Conservation (phyloP, 2,888 invertebrate species). For the Oasisia sp. region DNA sequence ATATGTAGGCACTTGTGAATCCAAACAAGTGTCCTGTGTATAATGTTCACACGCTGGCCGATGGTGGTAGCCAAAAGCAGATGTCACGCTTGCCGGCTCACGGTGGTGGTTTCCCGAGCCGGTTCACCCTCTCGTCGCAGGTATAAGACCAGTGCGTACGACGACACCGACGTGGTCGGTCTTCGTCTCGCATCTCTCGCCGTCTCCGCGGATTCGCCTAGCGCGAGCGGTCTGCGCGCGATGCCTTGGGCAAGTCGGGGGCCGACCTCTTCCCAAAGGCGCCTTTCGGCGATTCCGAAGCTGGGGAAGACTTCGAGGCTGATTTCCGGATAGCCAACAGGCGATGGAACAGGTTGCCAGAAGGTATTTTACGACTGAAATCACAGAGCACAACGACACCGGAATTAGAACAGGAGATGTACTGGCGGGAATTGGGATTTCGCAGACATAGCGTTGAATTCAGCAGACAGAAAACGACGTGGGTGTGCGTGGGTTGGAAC, state of each 20-base stretch:
- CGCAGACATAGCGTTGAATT: neutral
- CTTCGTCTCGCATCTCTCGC: neutral
- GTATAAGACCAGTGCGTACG: neutral
- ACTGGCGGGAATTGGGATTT: neutral
- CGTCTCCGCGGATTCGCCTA: neutral
- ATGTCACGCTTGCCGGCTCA: neutral
- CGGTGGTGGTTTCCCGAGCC: neutral
- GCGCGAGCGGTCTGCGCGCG: neutral
- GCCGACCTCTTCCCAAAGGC: neutral
- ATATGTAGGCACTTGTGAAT: neutral
- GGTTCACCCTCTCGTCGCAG: neutral
- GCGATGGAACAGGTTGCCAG: constrained; percentile 13
- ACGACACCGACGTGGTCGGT: neutral
- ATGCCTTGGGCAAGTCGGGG: neutral
- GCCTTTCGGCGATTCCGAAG: neutral
- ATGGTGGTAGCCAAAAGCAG: neutral
- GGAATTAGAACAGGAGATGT: neutral
- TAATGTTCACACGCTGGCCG: neutral
- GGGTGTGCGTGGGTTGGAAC: neutral
- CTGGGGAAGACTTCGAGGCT: neutral
- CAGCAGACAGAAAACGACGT: neutral
- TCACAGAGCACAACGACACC: neutral
- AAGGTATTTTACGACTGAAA: constrained; percentile 17
- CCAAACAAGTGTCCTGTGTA: neutral
- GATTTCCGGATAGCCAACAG: constrained; percentile 17